A percentile compares a stretch with the other conserved stretches of the same genome.
Evolutionary conservation across 2,113 vertebrate genomes (phyloP).

Genomic region (Gallinago jamesoni): DNA sequence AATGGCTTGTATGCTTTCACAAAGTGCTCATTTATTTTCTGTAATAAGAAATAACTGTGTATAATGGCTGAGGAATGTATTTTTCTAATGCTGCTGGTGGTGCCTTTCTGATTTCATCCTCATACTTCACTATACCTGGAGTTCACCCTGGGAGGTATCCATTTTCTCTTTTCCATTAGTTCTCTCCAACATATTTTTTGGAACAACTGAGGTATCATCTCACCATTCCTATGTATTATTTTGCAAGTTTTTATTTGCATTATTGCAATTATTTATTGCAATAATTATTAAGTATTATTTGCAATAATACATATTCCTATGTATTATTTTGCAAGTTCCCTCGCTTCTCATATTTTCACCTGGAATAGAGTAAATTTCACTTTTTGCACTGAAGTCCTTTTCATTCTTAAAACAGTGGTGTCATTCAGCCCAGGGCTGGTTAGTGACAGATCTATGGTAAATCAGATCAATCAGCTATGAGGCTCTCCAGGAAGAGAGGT

Average conservation of each 20-base stretch:
- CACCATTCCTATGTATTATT: background rate
- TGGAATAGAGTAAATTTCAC: fast-evolving
- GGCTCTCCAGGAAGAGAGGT: background rate
- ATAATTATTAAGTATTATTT: too few relatives aligned
- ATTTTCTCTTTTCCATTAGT: background rate
- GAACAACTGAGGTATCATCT: background rate
- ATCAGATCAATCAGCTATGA: background rate
- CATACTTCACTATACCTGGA: background rate
- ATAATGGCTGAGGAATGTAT: background rate
- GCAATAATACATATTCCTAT: background rate
- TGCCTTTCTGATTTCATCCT: background rate
- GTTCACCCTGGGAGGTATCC: background rate
- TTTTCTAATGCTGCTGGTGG: background rate
- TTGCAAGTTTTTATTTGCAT: background rate
- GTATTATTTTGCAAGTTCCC: background rate
- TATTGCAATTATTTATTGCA: too few relatives aligned
- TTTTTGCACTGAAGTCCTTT: background rate
- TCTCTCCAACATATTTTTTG: background rate
- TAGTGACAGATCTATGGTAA: background rate
- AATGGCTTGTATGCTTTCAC: background rate
- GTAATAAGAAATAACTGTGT: background rate
- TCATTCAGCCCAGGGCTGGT: background rate
- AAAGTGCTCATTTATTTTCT: background rate
- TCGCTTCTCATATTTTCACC: fast-evolving
- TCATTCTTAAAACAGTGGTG: background rate